These are phyloP conservation scores for Eulemur albifrons DNA, from an alignment of 2,797 vertebrate genomes.

Conservation along the genomic window DNA sequence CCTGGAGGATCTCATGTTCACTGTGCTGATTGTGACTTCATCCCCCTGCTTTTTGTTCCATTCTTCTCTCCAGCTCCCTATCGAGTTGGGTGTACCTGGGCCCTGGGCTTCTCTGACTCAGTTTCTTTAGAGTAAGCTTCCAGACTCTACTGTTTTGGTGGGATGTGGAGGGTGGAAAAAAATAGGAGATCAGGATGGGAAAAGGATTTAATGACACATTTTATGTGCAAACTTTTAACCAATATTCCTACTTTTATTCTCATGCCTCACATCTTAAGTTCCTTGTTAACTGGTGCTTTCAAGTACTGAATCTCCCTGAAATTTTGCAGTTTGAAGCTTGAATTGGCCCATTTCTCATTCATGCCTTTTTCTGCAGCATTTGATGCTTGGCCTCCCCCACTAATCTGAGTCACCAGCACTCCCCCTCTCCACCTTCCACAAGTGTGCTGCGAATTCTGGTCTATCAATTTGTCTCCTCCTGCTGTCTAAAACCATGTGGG, in stretches of 20 bases:
- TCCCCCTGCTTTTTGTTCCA: neutral
- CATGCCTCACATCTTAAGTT: neutral
- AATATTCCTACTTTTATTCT: neutral
- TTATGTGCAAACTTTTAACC: neutral
- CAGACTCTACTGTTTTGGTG: neutral
- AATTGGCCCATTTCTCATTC: neutral
- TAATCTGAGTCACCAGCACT: neutral
- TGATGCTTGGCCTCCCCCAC: neutral
- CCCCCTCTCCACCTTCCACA: neutral
- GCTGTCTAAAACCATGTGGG: neutral
- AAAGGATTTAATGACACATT: neutral
- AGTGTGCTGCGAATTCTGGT: neutral
- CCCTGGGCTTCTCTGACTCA: neutral
- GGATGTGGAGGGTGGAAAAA: neutral
- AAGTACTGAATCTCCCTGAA: neutral
- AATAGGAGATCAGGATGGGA: neutral
- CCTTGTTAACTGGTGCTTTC: neutral
- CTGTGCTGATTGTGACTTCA: neutral
- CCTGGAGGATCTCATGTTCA: neutral
- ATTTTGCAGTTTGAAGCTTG: neutral
- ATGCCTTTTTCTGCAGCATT: neutral
- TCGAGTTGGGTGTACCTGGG: too few relatives aligned
- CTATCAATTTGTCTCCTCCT: neutral
- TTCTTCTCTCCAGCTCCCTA: neutral
- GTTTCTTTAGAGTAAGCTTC: neutral